Evolutionary conservation across 2,113 vertebrate genomes (phyloP), one percentile per base, ranked within the genome.

Genomic region (Varanus komodoensis): DNA sequence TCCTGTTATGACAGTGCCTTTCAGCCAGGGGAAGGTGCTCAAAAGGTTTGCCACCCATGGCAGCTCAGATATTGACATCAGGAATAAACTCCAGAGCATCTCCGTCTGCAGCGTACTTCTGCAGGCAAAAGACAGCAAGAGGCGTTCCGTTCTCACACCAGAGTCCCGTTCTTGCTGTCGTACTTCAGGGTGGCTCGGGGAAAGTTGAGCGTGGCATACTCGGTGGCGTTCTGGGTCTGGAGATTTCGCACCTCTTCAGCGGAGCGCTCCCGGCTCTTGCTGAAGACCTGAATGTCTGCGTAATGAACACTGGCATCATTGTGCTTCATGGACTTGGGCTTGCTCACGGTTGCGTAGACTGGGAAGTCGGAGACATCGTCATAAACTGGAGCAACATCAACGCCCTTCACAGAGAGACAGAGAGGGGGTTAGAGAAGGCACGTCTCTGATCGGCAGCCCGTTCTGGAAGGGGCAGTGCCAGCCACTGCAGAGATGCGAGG

Each of bases 151-250:
- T 25, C 1, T 95, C 92, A 98, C 14, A 98, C 98, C 71, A 98
- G 69, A 29, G 97, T 97, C 48, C 97, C 96, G 0, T 96, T 97
- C 27, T 96, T 97, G 91, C 96, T 96, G 90, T 97, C 96, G 0
- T 95, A 97, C 54, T 89, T 97, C 27, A 93, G 94, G 32, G 95
- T 87, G 86, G 94, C 91, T 85, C 95, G 90, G 27, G 96, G 96
- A 87, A 98, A 98, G 93, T 96, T 96, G 88, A 98, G 97, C 21
- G 96, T 98, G n/a, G 98, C 98, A 1, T 98, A 98, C 11, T 98
- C 97, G 0, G 98, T 98, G 15, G 96, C 92, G 3, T 93, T 95
- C 87, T 95, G 94, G 81, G 38, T 84, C 52, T 95, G 95, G 17
- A 85, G 34, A 69, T n/a, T 93, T 89, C 88, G 96, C 91, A 94